Conservation (phyloP, 2,888 invertebrate species). For the Tinea semifulvella region DNA sequence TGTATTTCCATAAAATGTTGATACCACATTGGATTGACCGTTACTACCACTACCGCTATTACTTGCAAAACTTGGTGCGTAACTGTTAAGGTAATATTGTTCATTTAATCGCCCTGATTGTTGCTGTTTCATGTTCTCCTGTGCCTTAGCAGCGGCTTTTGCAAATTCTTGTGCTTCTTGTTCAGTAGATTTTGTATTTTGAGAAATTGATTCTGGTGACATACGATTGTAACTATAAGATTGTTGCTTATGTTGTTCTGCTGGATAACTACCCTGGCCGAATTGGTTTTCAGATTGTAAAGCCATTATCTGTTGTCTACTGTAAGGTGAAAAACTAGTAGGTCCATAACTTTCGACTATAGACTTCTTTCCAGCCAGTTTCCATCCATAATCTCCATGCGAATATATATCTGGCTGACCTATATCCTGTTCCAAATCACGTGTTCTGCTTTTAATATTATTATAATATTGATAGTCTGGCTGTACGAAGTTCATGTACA, state of each 20-base stretch:
- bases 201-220: conserved; percentile 18
- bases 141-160: conserved; percentile 52
- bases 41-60: conserved; percentile 1
- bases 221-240: conserved; percentile 23
- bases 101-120: conserved; percentile 23
- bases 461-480: conserved; percentile 40
- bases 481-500: conserved; percentile 46
- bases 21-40: conserved; percentile 12
- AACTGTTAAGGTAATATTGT: conserved; percentile 16
- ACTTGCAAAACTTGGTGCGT: conserved; percentile 12
- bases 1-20: conserved; percentile 29
- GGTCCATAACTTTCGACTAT: conserved; percentile 29
- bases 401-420: conserved; percentile 43
- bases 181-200: conserved; percentile 41
- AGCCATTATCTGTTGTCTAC: conserved; percentile 33
- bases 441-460: conserved; percentile 33
- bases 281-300: conserved; percentile 33
- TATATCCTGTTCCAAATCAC: conserved; percentile 41
- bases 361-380: conserved; percentile 45
- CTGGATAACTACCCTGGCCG: conserved; percentile 50
- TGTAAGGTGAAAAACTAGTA: conserved; percentile 27
- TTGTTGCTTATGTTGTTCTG: conserved; percentile 41
- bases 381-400: conserved; percentile 60
- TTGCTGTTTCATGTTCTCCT: conserved; percentile 47
- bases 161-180: conserved; percentile 50